These are phyloP conservation scores for Fringilla coelebs DNA, from an alignment of 2,797 vertebrate species.

Conservation along the genomic window DNA sequence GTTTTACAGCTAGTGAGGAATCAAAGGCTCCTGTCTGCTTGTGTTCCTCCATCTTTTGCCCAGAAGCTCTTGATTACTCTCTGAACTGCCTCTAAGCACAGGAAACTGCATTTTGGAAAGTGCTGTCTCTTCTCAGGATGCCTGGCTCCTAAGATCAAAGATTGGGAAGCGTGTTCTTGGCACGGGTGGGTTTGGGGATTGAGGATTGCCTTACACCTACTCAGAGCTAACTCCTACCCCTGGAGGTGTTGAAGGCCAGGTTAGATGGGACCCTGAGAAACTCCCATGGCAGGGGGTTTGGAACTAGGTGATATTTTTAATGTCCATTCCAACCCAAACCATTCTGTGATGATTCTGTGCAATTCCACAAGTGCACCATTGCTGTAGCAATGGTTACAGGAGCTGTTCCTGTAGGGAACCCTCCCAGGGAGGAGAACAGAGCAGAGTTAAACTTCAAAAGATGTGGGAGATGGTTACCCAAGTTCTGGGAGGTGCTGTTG, in stretches of 20 bases:
- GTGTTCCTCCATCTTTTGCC: not conserved
- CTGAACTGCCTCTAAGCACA: not conserved
- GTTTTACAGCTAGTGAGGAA: not conserved
- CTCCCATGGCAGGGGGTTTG: not conserved
- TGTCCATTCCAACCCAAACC: rapidly evolving
- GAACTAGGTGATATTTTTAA: not conserved
- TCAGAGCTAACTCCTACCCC: not conserved
- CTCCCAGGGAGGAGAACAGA: not conserved
- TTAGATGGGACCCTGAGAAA: not conserved
- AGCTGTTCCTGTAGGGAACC: not conserved
- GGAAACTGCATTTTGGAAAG: not conserved
- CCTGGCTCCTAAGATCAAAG: not conserved
- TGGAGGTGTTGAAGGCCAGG: not conserved
- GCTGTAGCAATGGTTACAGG: not conserved
- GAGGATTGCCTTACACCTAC: not conserved
- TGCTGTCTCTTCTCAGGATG: not conserved
- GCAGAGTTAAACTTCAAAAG: not conserved
- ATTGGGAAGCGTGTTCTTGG: not conserved
- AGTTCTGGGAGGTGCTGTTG: not conserved
- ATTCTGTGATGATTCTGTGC: not conserved
- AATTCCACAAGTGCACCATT: not conserved
- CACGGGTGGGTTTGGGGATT: not conserved
- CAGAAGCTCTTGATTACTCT: not conserved
- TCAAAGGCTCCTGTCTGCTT: not conserved
- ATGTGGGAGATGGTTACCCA: not conserved